These are phyloP conservation scores for Seira ritae DNA, from an alignment of 2,888 invertebrate species.

Conservation along the genomic window DNA sequence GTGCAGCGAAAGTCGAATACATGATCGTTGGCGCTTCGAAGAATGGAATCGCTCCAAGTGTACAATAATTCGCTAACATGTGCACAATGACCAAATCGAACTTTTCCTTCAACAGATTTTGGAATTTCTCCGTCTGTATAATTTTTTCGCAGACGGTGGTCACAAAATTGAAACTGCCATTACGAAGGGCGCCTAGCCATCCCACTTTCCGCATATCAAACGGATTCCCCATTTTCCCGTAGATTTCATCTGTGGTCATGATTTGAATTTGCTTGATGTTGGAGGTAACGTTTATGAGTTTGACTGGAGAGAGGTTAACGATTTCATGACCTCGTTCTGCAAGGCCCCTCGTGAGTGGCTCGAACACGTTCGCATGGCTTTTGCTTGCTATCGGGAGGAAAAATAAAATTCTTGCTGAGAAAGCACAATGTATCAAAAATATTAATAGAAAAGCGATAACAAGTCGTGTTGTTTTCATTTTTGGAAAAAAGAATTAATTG, in stretches of 20 bases:
- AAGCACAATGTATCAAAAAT: too few relatives aligned
- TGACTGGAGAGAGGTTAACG: slow-evolving; percentile 73
- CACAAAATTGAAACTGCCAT: slow-evolving; percentile 41
- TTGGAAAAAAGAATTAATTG: too few relatives aligned
- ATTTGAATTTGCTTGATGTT: slow-evolving; percentile 72
- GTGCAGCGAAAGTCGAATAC: slow-evolving; percentile 53
- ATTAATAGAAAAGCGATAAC: too few relatives aligned
- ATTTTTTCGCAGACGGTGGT: not conserved
- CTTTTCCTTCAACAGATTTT: slow-evolving; percentile 42
- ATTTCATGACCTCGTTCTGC: slow-evolving; percentile 74
- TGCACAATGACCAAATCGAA: slow-evolving; percentile 74
- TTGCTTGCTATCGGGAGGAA: slow-evolving; percentile 66
- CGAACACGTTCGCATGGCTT: slow-evolving; percentile 77
- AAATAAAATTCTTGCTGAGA: slow-evolving; percentile 58
- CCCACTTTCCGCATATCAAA: slow-evolving; percentile 43
- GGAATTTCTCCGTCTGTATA: slow-evolving; percentile 24
- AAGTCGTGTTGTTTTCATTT: too few relatives aligned
- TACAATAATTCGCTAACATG: slow-evolving; percentile 77
- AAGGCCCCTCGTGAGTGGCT: slow-evolving; percentile 72
- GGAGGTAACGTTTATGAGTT: slow-evolving; percentile 76
- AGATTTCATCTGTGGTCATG: slow-evolving; percentile 45
- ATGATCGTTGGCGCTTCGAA: slow-evolving; percentile 58
- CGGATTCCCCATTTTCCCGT: slow-evolving; percentile 42
- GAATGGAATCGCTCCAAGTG: slow-evolving; percentile 61
- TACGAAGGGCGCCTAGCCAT: not conserved